These are phyloP conservation scores for Chironomus tentans DNA, from an alignment of 2,888 invertebrate genomes.

Conservation along the genomic window DNA sequence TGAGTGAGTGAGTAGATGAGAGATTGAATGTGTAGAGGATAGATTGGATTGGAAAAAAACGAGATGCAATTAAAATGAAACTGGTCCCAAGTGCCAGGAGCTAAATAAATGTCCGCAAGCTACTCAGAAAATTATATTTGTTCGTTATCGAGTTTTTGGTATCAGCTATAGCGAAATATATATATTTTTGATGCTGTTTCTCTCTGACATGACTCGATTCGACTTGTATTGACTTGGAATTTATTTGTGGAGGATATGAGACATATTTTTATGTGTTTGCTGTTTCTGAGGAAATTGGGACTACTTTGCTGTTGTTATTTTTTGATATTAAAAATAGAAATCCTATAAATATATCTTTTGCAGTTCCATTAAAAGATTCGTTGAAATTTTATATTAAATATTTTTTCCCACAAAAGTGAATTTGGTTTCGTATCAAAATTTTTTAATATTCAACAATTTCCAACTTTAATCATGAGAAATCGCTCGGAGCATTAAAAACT, in stretches of 20 bases:
- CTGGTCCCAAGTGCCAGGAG: constrained; percentile 22
- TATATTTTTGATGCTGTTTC: background rate
- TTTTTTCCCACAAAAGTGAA: background rate
- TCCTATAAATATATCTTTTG: too few species aligned
- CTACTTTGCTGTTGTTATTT: background rate
- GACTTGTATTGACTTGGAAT: background rate
- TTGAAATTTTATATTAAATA: too few species aligned
- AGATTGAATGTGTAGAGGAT: background rate
- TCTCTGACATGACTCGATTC: too few species aligned
- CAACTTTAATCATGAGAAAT: constrained; percentile 26
- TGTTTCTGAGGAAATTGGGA: background rate
- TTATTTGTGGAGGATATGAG: background rate
- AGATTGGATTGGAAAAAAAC: constrained; percentile 25
- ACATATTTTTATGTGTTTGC: constrained; percentile 7
- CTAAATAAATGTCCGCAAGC: background rate
- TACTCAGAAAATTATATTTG: constrained; percentile 22
- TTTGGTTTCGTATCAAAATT: background rate
- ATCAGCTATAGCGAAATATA: background rate
- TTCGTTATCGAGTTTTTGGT: constrained; percentile 8
- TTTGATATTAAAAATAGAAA: too few species aligned
- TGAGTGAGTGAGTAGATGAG: background rate
- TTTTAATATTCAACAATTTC: constrained; percentile 24
- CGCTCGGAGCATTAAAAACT: constrained; percentile 13
- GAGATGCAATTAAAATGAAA: constrained; percentile 27
- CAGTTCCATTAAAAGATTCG: too few species aligned